Base-by-base conservation (phyloP, 2,797 vertebrate genomes). In the Halcyon leucocephala region DNA sequence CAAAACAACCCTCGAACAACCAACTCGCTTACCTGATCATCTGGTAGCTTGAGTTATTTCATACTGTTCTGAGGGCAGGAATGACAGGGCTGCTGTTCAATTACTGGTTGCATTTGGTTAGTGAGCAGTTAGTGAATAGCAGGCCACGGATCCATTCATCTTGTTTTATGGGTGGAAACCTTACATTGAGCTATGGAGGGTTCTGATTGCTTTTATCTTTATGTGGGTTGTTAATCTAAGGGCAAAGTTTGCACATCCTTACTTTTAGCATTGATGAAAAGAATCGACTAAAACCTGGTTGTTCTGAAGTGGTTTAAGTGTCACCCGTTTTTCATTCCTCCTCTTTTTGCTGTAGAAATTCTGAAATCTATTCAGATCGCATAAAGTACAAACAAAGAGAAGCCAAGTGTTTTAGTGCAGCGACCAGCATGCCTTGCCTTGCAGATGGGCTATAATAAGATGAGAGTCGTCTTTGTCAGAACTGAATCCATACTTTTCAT, bases 401-500 rank as follows among this genome's bases (percentile, higher is more conserved):
- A 96, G 94, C 73, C 28, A 64, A 94, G 90, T 92, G 91, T 96
- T 92, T 91, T 69, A 51, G 54, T 82, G 83, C 82, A 6, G 57
- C 3, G 51, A 91, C 96, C 92, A 19, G 95, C 89, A 88, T 44
- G 95, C 91, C 86, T 97, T 44, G 95, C 91, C 86, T 97, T 78
- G 8, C 93, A 57, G 93, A 54, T 90, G 88, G 92, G 88, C 82
- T 97, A 77, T 96, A 95, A 97, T 79, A n/a, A 97, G 96, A 91
- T 25, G 31, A 93, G 72, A 93, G 84, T 95, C 95, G 89, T 97
- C 97, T 97, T 88, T 54, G 39, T 94, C 95, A 90, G 95, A 96
- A 92, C 91, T 78, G 87, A 94, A 95, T 96, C 96, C 22, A 29
- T 95, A 83, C 78, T 96, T 96, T 95, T 95, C 96, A 88, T 82